Base-by-base conservation (phyloP, 2,888 invertebrate species). In the Esperia sulphurella region DNA sequence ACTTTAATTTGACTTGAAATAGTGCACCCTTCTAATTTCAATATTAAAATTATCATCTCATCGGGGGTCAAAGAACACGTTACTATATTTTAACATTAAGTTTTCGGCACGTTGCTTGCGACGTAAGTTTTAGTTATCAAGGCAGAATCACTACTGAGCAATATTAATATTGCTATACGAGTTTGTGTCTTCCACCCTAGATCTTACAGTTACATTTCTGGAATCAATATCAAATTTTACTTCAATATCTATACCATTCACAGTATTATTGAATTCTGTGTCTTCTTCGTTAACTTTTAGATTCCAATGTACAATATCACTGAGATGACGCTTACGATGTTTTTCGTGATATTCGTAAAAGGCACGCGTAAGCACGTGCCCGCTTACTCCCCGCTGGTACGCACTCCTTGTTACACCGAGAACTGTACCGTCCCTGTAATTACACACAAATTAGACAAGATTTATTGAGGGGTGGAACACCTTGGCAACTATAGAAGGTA, bases 361-460 rank as follows among this genome's bases (percentile, higher is more conserved):
- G 58, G 79, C 83, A 83, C 83, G 86, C 82, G 83, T 83, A 79
- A 82, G 86, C 88, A 87, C 89, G 89, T 89, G 88, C 85, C 85
- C 68, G 61, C 59, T 14, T 62, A 68, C 82, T 75, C 87, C 88
- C 87, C 76, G 87, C 84, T 80, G 83, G 73, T 83, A 85, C 84
- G 83, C 85, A 85, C 81, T 87, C 85, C 87, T 87, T 80, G 89
- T 86, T 83, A 85, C 85, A 75, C 66, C 72, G 83, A 82, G 83
- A 82, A 80, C 85, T 83, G 80, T 79, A 74, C 85, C 78, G 79
- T 80, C 79, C 51, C 86, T 85, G 86, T 89, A 89, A 89, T 89
- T 88, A 89, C 89, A 88, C 87, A 89, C 87, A 89, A 89, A 89
- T 89, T 89, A 89, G 87, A 86, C 84, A 88, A 89, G 88, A 89